phyloP scores from a whole-genome alignment of 2,113 vertebrate genomes.

The Camelus dromedarius region DNA sequence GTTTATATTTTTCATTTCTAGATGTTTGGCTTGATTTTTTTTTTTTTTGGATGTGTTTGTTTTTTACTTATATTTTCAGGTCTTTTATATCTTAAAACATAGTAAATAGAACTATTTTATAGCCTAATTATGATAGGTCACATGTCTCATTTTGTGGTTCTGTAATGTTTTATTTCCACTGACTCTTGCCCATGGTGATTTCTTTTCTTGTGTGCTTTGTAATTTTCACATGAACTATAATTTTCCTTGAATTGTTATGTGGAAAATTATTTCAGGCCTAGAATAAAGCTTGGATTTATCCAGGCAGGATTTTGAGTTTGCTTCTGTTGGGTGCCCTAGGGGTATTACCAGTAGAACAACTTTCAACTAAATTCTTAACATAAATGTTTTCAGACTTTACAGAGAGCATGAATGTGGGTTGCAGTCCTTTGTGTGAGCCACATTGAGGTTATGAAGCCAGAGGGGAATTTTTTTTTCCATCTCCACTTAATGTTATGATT shows the following conservation, averaged over 20 bases:
- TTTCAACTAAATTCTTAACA: constrained; percentile 25
- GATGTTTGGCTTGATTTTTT: not conserved
- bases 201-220: not conserved
- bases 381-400: not conserved
- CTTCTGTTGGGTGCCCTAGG: not conserved
- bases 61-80: not conserved
- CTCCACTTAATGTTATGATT: not conserved
- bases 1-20: not conserved
- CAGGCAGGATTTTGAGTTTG: not conserved
- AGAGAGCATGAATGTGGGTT: not conserved
- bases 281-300: not conserved
- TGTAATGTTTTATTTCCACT: not conserved
- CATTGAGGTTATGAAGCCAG: not conserved
- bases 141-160: not conserved
- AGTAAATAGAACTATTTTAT: not conserved
- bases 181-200: not conserved
- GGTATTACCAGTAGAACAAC: not conserved
- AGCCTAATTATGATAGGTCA: not conserved
- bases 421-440: not conserved
- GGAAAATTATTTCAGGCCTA: not conserved
- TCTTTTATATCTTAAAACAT: constrained; percentile 5
- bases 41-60: not conserved
- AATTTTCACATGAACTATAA: not conserved
- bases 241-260: not conserved
- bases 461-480: not conserved